A percentile compares a stretch with the other conserved stretches of the same genome.
phyloP scores from a whole-genome alignment of 1,140 invertebrate species.

The Aphelenchoides besseyi region DNA sequence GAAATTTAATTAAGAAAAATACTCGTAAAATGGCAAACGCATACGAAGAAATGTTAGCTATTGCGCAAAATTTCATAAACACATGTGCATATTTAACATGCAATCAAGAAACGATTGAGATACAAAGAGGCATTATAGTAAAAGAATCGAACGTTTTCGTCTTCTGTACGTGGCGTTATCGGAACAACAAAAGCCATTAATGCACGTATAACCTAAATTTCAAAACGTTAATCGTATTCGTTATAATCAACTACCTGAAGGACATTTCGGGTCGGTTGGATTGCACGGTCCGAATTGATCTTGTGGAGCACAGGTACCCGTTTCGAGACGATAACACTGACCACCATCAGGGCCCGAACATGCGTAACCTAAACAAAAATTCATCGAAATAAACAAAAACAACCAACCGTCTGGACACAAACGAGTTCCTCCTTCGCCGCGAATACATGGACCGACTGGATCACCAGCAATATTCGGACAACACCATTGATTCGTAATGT shows the following conservation, averaged over 20 bases:
- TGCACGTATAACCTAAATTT: slow-evolving; percentile 24
- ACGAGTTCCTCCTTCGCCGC: slow-evolving; percentile 40
- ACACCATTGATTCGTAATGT: slow-evolving; percentile 21
- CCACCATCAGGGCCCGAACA: slow-evolving; percentile 23
- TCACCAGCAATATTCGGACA: slow-evolving; percentile 27
- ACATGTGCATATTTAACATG: background rate
- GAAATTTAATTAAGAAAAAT: background rate
- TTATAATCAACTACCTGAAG: too few species aligned
- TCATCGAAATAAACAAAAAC: background rate
- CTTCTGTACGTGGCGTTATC: slow-evolving; percentile 27
- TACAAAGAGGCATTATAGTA: background rate
- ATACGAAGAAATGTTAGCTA: too few species aligned
- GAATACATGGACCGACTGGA: slow-evolving; percentile 43
- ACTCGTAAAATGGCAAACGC: slow-evolving; percentile 1
- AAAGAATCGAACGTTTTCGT: slow-evolving; percentile 19
- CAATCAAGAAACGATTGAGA: background rate
- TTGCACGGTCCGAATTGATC: slow-evolving; percentile 30
- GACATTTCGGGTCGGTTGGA: slow-evolving; percentile 15
- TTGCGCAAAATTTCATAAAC: background rate
- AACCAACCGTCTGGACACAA: slow-evolving; percentile 41
- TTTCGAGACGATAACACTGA: slow-evolving; percentile 22
- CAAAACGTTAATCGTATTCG: too few species aligned
- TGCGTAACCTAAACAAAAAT: slow-evolving; percentile 18
- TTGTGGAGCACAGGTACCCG: slow-evolving; percentile 25
- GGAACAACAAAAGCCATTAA: slow-evolving; percentile 25